Percentiles rank a stretch among this genome's conserved stretches.
Evolutionary conservation across 2,888 invertebrate species (phyloP).

Genomic region (Athetis lepigone): DNA sequence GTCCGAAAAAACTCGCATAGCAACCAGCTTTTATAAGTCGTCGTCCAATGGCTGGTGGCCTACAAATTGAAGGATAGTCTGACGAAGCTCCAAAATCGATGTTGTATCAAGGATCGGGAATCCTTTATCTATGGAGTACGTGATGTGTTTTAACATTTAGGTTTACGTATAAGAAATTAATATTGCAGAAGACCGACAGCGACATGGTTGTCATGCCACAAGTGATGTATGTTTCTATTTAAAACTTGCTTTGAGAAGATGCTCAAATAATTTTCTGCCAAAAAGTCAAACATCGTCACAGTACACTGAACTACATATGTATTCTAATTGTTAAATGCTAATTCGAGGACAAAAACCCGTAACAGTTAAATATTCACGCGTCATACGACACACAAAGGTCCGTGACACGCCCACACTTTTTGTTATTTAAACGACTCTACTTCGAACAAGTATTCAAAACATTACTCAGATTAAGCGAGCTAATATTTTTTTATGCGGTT

Average conservation of each 20-base stretch:
- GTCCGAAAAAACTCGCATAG: slow-evolving; percentile 47
- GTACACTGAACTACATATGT: slow-evolving; percentile 37
- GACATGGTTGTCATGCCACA: neutral
- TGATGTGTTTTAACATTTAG: slow-evolving; percentile 32
- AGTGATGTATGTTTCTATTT: neutral
- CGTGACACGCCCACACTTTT: slow-evolving; percentile 68
- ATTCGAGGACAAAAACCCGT: slow-evolving; percentile 42
- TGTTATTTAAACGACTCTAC: slow-evolving; percentile 69
- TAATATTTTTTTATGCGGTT: slow-evolving; percentile 60
- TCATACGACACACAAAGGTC: slow-evolving; percentile 61
- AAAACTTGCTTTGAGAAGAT: slow-evolving; percentile 2
- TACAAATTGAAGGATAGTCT: slow-evolving; percentile 55
- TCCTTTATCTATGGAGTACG: slow-evolving; percentile 30
- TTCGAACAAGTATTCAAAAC: slow-evolving; percentile 60
- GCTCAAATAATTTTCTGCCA: slow-evolving; percentile 3
- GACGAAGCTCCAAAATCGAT: slow-evolving; percentile 34
- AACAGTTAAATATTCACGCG: slow-evolving; percentile 52
- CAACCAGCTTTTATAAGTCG: slow-evolving; percentile 49
- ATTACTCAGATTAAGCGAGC: slow-evolving; percentile 54
- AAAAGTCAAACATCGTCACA: slow-evolving; percentile 23
- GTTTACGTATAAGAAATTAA: neutral
- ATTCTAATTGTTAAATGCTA: slow-evolving; percentile 54
- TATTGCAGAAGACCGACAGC: neutral
- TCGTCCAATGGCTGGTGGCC: slow-evolving; percentile 44
- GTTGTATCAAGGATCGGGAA: slow-evolving; percentile 40